phyloP scores from a whole-genome alignment of 1,140 invertebrate species.

The Drosophila chauvacae region DNA sequence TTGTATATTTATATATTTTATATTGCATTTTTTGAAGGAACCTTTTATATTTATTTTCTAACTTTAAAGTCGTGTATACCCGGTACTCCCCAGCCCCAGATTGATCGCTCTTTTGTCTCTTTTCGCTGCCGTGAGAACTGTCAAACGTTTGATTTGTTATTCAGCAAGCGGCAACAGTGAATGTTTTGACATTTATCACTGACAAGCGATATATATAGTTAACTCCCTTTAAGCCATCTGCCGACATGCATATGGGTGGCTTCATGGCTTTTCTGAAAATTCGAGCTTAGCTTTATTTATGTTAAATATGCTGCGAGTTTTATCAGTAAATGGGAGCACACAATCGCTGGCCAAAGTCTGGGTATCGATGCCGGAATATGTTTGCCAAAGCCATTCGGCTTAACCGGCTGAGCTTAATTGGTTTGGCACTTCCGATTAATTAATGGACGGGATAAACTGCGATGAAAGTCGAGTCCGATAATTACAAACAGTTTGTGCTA shows the following conservation, averaged over 20 bases:
- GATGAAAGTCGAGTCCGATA: background rate
- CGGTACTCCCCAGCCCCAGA: background rate
- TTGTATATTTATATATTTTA: too few relatives aligned
- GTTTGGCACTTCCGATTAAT: conserved; percentile 27
- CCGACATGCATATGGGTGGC: background rate
- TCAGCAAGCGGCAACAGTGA: conserved; percentile 31
- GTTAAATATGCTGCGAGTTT: conserved; percentile 61
- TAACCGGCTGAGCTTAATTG: conserved; percentile 37
- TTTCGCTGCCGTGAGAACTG: conserved; percentile 46
- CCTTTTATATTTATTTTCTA: background rate
- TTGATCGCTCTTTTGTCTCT: conserved; percentile 5
- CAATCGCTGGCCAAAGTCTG: background rate
- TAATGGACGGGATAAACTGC: conserved; percentile 9
- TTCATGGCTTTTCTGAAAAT: conserved; percentile 53
- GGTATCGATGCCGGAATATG: background rate
- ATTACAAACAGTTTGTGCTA: background rate
- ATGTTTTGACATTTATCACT: conserved; percentile 72
- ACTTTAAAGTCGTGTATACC: background rate
- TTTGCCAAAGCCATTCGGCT: conserved; percentile 33
- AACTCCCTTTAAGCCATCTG: background rate
- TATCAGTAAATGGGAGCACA: conserved; percentile 16
- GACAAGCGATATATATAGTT: conserved; percentile 41
- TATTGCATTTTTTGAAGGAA: too few relatives aligned
- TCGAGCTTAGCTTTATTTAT: conserved; percentile 60
- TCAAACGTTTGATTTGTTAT: conserved; percentile 70